Conservation (phyloP, 2,113 vertebrate genomes). For the Gulo gulo region DNA sequence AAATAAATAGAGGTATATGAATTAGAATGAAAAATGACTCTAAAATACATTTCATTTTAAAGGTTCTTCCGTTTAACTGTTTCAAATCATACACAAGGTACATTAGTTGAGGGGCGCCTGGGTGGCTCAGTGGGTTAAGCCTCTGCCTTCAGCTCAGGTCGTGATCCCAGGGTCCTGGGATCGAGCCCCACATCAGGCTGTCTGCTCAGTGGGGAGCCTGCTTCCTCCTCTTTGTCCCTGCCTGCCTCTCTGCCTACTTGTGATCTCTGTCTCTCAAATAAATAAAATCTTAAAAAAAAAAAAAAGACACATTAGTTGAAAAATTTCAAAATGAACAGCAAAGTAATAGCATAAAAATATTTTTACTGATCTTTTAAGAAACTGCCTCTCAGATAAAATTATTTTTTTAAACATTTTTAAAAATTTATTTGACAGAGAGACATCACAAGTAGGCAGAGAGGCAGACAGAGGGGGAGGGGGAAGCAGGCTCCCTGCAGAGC, state of each 20-base stretch:
- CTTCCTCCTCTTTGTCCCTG: too few relatives aligned
- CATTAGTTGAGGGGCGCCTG: not conserved
- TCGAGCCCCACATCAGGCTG: too few relatives aligned
- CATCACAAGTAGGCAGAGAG: too few relatives aligned
- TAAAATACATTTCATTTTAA: conserved; percentile 28
- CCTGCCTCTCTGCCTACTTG: too few relatives aligned
- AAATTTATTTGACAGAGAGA: not conserved
- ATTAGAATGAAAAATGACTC: not conserved
- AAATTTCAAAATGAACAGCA: not conserved
- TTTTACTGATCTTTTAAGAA: conserved; percentile 22
- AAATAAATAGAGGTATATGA: not conserved
- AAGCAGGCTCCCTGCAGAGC: too few relatives aligned
- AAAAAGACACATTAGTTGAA: not conserved
- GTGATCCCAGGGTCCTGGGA: too few relatives aligned
- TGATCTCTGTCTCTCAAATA: too few relatives aligned
- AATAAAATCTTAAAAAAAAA: too few relatives aligned
- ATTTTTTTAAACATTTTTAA: not conserved
- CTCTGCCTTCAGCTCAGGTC: too few relatives aligned
- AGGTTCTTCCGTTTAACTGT: not conserved
- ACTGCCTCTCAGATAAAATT: not conserved
- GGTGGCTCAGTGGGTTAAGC: too few relatives aligned
- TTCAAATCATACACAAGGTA: not conserved
- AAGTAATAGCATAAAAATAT: not conserved
- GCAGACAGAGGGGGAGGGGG: too few relatives aligned
- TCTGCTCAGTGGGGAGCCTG: too few relatives aligned